These are phyloP conservation scores for Rallus crepitans DNA, from an alignment of 2,797 vertebrate species.

Conservation along the genomic window DNA sequence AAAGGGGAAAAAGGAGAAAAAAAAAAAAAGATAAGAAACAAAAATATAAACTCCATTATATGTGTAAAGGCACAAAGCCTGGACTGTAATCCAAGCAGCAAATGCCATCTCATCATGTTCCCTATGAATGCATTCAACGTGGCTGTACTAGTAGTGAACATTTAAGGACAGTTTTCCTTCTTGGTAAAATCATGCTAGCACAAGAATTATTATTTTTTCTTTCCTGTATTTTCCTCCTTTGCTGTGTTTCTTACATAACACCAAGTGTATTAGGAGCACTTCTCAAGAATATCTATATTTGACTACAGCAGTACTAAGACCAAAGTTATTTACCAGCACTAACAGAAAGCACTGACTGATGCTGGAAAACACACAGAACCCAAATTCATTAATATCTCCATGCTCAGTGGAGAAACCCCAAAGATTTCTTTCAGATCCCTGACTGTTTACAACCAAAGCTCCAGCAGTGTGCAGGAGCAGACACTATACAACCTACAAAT, in stretches of 20 bases:
- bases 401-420: neutral
- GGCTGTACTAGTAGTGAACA: neutral
- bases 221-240: neutral
- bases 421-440: neutral
- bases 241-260: neutral
- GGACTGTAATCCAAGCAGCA: neutral
- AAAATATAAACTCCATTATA: neutral
- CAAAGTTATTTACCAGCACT: neutral
- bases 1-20: neutral
- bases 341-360: neutral
- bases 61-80: neutral
- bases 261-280: neutral
- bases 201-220: neutral
- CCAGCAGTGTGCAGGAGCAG: neutral
- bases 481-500: fast-evolving
- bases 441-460: neutral
- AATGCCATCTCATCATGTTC: neutral
- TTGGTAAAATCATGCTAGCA: neutral
- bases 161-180: neutral
- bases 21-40: neutral
- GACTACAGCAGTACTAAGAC: neutral
- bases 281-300: neutral
- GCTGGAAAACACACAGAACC: neutral
- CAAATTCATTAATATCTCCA: neutral
- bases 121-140: neutral